A percentile compares a stretch with the other conserved stretches of the same genome.
Evolutionary conservation across 2,113 vertebrate genomes (phyloP).

Genomic region (Poeciliopsis turrubarensis): DNA sequence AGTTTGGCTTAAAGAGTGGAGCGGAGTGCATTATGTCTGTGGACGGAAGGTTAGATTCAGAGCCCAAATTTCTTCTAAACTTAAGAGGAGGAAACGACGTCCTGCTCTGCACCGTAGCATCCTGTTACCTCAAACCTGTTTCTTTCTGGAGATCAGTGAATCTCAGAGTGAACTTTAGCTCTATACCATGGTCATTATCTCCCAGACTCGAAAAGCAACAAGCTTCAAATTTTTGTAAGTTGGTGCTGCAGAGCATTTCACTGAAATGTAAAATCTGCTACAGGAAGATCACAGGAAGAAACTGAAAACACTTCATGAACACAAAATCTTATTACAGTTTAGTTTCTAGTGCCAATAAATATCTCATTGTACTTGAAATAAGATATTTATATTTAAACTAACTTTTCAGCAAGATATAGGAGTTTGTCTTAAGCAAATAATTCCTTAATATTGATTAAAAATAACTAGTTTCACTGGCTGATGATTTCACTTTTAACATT

Average conservation of each 20-base stretch:
- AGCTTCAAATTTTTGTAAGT: background rate
- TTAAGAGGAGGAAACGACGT: background rate
- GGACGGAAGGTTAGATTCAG: slow-evolving; percentile 63
- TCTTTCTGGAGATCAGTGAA: background rate
- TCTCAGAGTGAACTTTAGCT: background rate
- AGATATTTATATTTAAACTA: too few species aligned
- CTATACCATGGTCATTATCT: slow-evolving; percentile 32
- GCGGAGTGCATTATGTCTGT: slow-evolving; percentile 75
- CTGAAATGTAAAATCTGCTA: background rate
- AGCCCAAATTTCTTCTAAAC: background rate
- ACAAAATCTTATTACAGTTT: too few species aligned
- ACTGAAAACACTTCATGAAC: background rate
- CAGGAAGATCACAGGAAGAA: background rate
- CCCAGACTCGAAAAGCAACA: too few species aligned
- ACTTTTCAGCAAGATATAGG: too few species aligned
- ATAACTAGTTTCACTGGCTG: too few species aligned
- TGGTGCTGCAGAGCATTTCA: background rate
- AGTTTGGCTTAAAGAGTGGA: slow-evolving; percentile 74
- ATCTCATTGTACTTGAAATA: too few species aligned
- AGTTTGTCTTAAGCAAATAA: too few species aligned
- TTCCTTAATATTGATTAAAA: too few species aligned
- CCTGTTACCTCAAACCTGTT: background rate
- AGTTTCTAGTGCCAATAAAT: too few species aligned
- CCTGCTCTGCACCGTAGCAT: background rate
- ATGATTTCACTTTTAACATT: too few species aligned